phyloP scores from a whole-genome alignment of 2,113 vertebrate species.

The Albula glossodonta region DNA sequence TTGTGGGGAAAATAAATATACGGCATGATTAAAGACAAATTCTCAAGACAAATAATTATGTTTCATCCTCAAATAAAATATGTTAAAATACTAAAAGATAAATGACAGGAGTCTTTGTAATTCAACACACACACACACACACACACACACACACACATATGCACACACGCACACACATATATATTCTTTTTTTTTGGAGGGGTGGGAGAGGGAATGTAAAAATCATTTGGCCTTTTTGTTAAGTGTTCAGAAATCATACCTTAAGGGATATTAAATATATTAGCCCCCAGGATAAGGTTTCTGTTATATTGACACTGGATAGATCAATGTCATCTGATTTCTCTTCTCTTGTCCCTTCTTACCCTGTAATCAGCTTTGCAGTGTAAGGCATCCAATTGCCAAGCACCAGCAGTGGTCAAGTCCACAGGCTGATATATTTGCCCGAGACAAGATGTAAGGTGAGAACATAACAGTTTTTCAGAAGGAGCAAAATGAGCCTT shows the following conservation, averaged over 20 bases:
- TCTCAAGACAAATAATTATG: not conserved
- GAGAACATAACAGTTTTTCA: conserved; percentile 7
- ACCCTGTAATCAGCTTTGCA: conserved; percentile 7
- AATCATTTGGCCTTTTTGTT: not conserved
- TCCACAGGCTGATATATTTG: not conserved
- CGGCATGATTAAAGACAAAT: not conserved
- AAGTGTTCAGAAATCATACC: conserved; percentile 10
- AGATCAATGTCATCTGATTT: conserved; percentile 18
- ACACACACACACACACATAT: too few relatives aligned
- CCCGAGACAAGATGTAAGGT: not conserved
- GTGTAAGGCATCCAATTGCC: not conserved
- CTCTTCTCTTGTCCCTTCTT: conserved; percentile 8
- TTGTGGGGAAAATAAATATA: not conserved
- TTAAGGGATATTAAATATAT: not conserved
- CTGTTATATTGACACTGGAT: conserved; percentile 10
- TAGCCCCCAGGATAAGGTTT: conserved; percentile 10
- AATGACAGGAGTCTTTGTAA: too few relatives aligned
- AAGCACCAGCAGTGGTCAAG: not conserved
- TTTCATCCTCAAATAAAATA: too few relatives aligned
- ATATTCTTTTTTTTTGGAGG: too few relatives aligned
- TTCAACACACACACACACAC: too few relatives aligned
- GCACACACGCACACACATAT: too few relatives aligned
- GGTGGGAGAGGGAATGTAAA: not conserved
- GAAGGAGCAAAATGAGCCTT: not conserved
- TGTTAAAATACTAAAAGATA: too few relatives aligned